These are phyloP conservation scores for Cephalopholis sonnerati DNA, from an alignment of 2,113 vertebrate species.

Conservation along the genomic window DNA sequence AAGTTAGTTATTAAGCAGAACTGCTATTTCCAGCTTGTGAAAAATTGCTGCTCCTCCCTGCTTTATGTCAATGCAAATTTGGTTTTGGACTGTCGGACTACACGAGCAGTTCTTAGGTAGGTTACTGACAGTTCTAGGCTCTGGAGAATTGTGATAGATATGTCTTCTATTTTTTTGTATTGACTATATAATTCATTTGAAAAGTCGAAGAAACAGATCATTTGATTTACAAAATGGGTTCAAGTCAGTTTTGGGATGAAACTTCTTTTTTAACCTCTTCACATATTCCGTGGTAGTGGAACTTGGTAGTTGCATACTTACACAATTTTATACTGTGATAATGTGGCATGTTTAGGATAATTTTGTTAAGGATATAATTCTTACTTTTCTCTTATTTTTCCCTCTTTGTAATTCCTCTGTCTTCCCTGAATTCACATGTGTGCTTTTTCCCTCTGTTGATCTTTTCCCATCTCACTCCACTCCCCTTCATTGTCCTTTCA, in stretches of 20 bases:
- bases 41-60: neutral
- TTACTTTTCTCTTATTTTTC: neutral
- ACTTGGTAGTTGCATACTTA: too few relatives aligned
- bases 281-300: too few relatives aligned
- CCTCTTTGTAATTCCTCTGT: neutral
- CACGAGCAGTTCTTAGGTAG: too few relatives aligned
- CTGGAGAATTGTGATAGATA: neutral
- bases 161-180: neutral
- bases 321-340: neutral
- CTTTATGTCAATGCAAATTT: neutral
- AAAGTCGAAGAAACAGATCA: neutral
- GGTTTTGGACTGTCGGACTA: neutral
- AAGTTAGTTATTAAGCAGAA: neutral
- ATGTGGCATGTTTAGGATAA: neutral
- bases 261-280: too few relatives aligned
- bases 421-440: neutral
- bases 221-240: neutral
- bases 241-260: neutral
- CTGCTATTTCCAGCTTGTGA: neutral
- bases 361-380: neutral
- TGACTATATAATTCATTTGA: neutral
- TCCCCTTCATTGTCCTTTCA: conserved; percentile 43
- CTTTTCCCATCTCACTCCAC: neutral
- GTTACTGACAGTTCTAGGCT: neutral
- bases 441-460: conserved; percentile 18